Evolutionary conservation across 2,113 vertebrate genomes (phyloP), one percentile per base, ranked within the genome.

Genomic region (Periophthalmus modestus): DNA sequence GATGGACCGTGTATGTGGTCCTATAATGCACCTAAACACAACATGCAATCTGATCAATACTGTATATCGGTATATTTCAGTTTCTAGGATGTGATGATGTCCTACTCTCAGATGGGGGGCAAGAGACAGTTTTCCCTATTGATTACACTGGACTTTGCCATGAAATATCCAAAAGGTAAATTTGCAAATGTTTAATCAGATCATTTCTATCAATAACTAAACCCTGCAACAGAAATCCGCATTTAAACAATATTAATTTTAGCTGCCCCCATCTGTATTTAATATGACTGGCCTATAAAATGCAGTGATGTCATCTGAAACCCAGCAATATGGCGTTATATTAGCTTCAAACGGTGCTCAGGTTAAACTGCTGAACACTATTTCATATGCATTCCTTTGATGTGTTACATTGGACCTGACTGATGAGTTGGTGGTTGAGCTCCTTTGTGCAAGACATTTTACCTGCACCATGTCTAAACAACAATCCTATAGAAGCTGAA

Each of bases 41-140:
- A 23, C 34, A 28, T 85, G 81, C 66, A 78, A 81, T 84, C 75
- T 85, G 82, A 83, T 89, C 74, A 90, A 92, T 90, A n/a, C n/a
- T n/a, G n/a, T n/a, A 82, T 89, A 90, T 91, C 87, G 28, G 28
- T 28, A 28, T 28, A 2, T 28, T 28, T 28, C 28, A 28, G 2
- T 28, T 28, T 28, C 28, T 28, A 28, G 28, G 3, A 28, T 3
- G 28, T 28, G 28, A 28, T 28, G 28, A 28, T 3, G 28, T 28
- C 28, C 1, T 28, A 28, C 28, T 28, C 28, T 28, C 28, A 28
- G 28, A 28, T 28, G 28, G 28, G 28, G 28, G 28, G 28, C 28
- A 28, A 28, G 28, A 28, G 28, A 1, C 28, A 28, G 2, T 28
- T 28, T 28, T 28, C 28, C 28, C 28, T 28, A 28, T 28, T 28